Evolutionary conservation across 2,113 vertebrate genomes (phyloP).

Genomic region (Xerus inauris): DNA sequence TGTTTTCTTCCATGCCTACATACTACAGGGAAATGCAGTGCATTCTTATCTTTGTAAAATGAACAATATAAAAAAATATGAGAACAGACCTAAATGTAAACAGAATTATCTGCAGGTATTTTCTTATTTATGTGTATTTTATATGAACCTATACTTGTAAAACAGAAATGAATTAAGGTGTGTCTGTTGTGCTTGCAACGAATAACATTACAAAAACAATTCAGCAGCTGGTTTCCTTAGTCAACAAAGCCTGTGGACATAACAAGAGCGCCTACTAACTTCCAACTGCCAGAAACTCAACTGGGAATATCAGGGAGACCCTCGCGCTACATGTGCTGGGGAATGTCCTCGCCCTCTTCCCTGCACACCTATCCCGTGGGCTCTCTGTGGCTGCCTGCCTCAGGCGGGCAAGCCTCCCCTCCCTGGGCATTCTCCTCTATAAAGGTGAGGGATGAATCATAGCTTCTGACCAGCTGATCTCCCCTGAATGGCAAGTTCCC

Average conservation of each 20-base stretch:
- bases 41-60: not conserved
- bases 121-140: not conserved
- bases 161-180: not conserved
- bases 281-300: not conserved
- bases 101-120: not conserved
- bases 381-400: not conserved
- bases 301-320: accelerated
- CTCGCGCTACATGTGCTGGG: not conserved
- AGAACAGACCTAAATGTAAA: not conserved
- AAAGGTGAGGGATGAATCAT: not conserved
- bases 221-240: not conserved
- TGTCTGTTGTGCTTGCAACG: not conserved
- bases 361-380: not conserved
- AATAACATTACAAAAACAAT: not conserved
- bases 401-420: not conserved
- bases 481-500: not conserved
- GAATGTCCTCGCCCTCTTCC: accelerated
- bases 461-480: not conserved
- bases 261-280: not conserved
- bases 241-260: not conserved
- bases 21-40: not conserved
- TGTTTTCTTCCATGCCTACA: not conserved
- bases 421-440: not conserved
- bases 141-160: not conserved
- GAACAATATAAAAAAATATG: not conserved